phyloP scores from a whole-genome alignment of 1,140 invertebrate species.

The Drosophila chauvacae region DNA sequence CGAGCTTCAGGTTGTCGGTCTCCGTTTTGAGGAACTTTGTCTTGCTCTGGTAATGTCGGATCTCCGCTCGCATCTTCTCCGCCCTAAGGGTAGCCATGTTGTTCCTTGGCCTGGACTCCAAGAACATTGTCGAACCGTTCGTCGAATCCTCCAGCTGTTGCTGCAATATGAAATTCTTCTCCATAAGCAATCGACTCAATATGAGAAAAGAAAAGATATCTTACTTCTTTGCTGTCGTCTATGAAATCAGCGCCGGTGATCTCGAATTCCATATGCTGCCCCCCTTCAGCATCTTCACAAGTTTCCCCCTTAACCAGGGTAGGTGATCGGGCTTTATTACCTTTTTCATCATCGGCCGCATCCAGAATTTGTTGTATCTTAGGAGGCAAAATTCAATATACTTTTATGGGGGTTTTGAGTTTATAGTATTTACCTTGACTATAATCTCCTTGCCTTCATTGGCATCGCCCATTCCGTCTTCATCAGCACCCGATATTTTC shows the following conservation, averaged over 20 bases:
- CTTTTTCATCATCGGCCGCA: not conserved
- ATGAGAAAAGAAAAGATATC: not conserved
- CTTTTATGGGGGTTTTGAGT: fast-evolving
- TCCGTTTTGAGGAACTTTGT: constrained; percentile 43
- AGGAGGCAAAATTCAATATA: not conserved
- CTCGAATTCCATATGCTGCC: constrained; percentile 21
- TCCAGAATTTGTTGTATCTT: constrained; percentile 42
- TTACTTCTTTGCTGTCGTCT: constrained; percentile 35
- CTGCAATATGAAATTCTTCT: constrained; percentile 16
- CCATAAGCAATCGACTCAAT: not conserved
- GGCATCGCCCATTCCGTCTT: not conserved
- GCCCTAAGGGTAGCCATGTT: constrained; percentile 32
- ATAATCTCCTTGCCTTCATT: constrained; percentile 38
- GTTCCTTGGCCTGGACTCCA: constrained; percentile 20
- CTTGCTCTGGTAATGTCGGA: constrained; percentile 43
- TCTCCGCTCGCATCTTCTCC: constrained; percentile 40
- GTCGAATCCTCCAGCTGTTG: constrained; percentile 10
- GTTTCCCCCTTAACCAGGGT: not conserved
- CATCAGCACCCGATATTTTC: constrained; percentile 10
- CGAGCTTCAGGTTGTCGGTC: constrained; percentile 46
- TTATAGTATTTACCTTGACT: constrained; percentile 21
- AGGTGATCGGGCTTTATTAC: not conserved
- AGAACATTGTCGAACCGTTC: not conserved
- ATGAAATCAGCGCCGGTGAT: constrained; percentile 12
- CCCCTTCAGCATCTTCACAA: too few species aligned